Evolutionary conservation across 2,113 vertebrate species (phyloP).

Genomic region (Strigops habroptila): DNA sequence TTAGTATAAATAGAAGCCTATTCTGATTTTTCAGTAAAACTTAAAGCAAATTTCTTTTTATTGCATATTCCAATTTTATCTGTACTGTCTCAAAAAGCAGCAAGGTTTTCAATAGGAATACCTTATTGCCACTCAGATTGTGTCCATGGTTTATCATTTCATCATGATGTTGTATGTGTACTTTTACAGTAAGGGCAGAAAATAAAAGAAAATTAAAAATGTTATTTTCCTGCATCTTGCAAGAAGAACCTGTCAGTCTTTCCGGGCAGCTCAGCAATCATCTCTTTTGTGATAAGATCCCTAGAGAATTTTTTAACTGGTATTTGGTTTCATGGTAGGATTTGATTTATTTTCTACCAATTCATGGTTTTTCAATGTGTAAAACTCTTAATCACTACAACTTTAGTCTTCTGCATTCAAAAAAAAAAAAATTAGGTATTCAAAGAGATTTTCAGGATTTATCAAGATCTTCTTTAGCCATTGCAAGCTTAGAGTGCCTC

Average conservation of each 20-base stretch:
- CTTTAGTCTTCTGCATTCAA: neutral
- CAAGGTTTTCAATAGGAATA: neutral
- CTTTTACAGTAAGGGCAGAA: neutral
- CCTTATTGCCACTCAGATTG: neutral
- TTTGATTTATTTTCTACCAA: neutral
- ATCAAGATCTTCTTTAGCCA: neutral
- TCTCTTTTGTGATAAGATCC: neutral
- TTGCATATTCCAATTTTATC: neutral
- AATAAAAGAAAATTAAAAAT: neutral
- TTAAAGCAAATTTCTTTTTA: neutral
- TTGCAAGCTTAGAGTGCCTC: neutral
- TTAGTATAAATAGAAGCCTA: neutral
- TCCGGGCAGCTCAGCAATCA: neutral
- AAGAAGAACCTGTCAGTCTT: neutral
- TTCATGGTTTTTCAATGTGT: neutral
- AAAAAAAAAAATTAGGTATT: neutral
- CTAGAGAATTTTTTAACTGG: neutral
- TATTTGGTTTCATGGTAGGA: neutral
- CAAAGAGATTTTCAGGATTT: neutral
- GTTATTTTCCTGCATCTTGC: neutral
- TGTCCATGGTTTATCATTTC: neutral
- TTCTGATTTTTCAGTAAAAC: neutral
- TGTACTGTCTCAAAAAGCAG: neutral
- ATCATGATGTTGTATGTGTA: neutral
- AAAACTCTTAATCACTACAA: neutral